Conservation (phyloP, 1,140 invertebrate species). For the Ips typographus region DNA sequence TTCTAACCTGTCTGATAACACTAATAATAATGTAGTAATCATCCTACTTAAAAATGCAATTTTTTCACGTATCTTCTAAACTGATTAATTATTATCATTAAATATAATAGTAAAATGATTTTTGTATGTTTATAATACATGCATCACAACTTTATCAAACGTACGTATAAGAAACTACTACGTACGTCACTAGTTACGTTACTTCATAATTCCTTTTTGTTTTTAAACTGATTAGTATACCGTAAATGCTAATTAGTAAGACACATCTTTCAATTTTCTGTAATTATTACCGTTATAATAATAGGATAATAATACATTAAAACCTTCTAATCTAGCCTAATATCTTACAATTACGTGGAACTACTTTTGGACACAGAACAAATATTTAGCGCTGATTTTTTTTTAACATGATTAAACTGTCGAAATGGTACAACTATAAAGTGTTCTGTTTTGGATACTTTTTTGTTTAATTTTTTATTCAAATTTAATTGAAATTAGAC, state of each 20-base stretch:
- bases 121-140: constrained; percentile 41
- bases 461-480: neutral
- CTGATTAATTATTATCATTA: constrained; percentile 40
- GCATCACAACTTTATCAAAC: constrained; percentile 48
- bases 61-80: constrained; percentile 22
- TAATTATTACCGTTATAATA: constrained; percentile 7
- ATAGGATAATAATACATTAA: constrained; percentile 47
- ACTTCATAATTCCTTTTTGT: constrained; percentile 20
- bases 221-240: constrained; percentile 11
- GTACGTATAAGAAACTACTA: constrained; percentile 40
- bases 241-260: constrained; percentile 49
- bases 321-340: constrained; percentile 42
- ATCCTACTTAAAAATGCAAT: constrained; percentile 50
- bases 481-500: neutral
- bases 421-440: constrained; percentile 3
- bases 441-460: neutral
- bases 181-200: neutral
- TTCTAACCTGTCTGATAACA: constrained; percentile 42
- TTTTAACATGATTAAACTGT: neutral
- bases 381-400: constrained; percentile 38
- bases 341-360: constrained; percentile 40
- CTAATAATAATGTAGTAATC: constrained; percentile 22
- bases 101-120: constrained; percentile 34
- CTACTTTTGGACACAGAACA: constrained; percentile 39
- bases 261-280: constrained; percentile 44